Evolutionary conservation across 2,888 invertebrate species (phyloP), one percentile per base, ranked within the genome.

Genomic region (Eupithecia exiguata): DNA sequence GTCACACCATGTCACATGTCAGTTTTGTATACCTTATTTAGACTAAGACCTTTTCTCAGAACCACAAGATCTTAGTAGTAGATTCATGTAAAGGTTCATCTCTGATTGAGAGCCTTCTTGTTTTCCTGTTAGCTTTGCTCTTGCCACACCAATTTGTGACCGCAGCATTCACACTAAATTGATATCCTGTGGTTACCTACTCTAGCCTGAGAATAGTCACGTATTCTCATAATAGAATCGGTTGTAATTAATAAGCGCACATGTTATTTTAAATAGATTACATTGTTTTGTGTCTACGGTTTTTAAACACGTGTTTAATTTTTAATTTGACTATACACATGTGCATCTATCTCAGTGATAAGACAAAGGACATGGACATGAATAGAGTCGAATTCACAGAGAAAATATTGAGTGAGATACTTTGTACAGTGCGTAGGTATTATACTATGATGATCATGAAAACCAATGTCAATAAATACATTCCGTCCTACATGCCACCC

Each of bases 141-240:
- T 77, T 74, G 70, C 70, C 73, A 75, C 72, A 72, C 61, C 72
- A 69, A 76, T 75, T 73, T 71, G 68, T 75, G 75, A 79, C 79
- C 80, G 73, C 80, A 80, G 69, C 70, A 71, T 79, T 79, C 78
- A 69, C 21, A 72, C 76, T 80, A 79, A 80, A 75, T 78, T 75
- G 73, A 78, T 78, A 77, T 53, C 69, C 67, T 58, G 71, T 72
- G 73, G 74, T 75, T 71, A 73, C 72, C 71, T 74, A 77, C 75
- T 76, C 69, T 71, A 77, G 74, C 58, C 69, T 71, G 67, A 74
- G 78, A 78, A 69, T 71, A 77, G 78, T 79, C 80, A 80, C 78
- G 75, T 80, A 72, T 79, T 78, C 76, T 74, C 70, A 73, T 78
- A 77, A 78, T 77, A 76, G 77, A 67, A 69, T 40, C 63, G 68